Percentiles rank a stretch among this genome's conserved stretches.
Conservation (phyloP, 2,113 vertebrate species). For the Egretta garzetta region DNA sequence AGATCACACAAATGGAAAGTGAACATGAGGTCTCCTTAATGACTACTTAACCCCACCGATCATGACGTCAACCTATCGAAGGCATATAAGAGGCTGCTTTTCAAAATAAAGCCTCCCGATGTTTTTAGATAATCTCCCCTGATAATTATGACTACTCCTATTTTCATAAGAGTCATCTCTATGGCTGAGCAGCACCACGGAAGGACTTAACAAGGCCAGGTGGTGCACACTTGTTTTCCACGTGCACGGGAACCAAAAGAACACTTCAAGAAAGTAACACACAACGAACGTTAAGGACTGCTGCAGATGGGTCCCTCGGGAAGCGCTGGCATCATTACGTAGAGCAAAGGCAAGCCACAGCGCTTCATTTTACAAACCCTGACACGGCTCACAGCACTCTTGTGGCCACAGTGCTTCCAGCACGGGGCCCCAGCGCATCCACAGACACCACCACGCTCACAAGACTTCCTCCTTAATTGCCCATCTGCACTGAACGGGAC, state of each 20-base stretch:
- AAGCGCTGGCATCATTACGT: background rate
- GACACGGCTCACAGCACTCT: background rate
- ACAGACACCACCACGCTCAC: background rate
- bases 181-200: background rate
- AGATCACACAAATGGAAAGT: background rate
- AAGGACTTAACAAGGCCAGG: background rate
- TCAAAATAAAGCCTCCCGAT: background rate
- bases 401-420: background rate
- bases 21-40: background rate
- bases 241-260: background rate
- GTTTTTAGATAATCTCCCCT: background rate
- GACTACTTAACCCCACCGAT: background rate
- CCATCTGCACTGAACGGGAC: background rate
- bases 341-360: background rate
- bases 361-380: background rate
- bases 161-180: background rate
- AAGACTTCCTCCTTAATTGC: background rate
- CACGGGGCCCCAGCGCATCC: fast-evolving
- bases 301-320: background rate
- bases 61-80: background rate
- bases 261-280: background rate
- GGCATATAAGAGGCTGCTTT: background rate
- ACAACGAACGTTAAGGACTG: background rate
- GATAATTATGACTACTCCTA: background rate
- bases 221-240: background rate